These are phyloP conservation scores for Sorex fumeus DNA, from an alignment of 2,113 vertebrate species.

Conservation along the genomic window DNA sequence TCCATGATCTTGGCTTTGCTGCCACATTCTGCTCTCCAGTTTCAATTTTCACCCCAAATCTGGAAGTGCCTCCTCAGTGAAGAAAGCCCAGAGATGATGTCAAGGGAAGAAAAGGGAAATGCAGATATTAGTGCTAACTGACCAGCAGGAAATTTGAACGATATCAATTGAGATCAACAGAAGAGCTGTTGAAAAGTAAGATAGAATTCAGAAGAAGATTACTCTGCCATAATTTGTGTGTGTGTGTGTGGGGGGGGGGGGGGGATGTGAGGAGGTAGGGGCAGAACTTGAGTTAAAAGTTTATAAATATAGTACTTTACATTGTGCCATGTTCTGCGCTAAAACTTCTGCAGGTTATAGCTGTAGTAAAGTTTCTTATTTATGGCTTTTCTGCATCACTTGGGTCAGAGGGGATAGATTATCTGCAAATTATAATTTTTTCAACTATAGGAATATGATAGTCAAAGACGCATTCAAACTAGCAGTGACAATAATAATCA, in stretches of 20 bases:
- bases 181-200: conserved; percentile 89
- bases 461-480: background rate
- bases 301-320: conserved; percentile 83
- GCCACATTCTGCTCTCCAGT: conserved; percentile 51
- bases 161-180: conserved; percentile 83
- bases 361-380: conserved; percentile 62
- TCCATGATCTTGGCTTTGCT: conserved; percentile 73
- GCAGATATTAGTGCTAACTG: conserved; percentile 85
- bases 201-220: conserved; percentile 86
- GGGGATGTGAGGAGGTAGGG: fast-evolving
- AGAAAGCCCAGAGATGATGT: conserved; percentile 71
- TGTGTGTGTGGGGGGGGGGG: too few species aligned
- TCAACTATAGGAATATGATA: background rate
- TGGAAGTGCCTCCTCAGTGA: conserved; percentile 80
- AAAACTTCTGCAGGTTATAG: conserved; percentile 81
- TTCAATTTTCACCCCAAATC: conserved; percentile 61
- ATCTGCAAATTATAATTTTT: background rate
- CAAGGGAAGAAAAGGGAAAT: conserved; percentile 81
- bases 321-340: conserved; percentile 75
- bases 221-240: conserved; percentile 82
- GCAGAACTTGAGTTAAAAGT: conserved; percentile 83
- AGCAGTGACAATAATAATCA: background rate
- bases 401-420: background rate
- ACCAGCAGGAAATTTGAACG: conserved; percentile 88
- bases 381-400: background rate